A percentile compares a stretch with the other conserved stretches of the same genome.
These are phyloP conservation scores for Antennarius maculatus DNA, from an alignment of 2,797 vertebrate species.

Conservation along the genomic window DNA sequence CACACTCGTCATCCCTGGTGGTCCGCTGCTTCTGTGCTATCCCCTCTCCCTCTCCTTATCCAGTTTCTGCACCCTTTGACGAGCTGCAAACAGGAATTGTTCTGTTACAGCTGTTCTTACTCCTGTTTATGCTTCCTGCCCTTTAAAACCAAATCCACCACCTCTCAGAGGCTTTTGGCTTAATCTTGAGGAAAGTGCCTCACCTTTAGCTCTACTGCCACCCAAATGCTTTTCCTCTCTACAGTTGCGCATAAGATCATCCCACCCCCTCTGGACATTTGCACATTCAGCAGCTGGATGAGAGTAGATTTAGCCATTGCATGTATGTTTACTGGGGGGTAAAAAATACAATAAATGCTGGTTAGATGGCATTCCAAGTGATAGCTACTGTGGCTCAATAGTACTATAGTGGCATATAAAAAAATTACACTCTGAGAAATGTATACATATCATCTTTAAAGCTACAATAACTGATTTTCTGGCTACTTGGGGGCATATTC, in stretches of 20 bases:
- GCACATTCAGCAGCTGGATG: not conserved
- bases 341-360: not conserved
- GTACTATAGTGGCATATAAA: too few species aligned
- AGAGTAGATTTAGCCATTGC: not conserved
- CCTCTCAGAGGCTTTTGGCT: constrained; percentile 49
- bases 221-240: constrained; percentile 8
- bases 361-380: too few species aligned
- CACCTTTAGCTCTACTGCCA: constrained; percentile 38
- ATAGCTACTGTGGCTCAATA: too few species aligned
- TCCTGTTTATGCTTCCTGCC: constrained; percentile 56
- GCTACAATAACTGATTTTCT: not conserved
- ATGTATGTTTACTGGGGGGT: not conserved
- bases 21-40: constrained; percentile 33
- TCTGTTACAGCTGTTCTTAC: constrained; percentile 62
- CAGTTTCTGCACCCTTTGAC: constrained; percentile 16
- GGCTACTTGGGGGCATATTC: not conserved
- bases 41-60: constrained; percentile 21
- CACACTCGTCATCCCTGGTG: constrained; percentile 33
- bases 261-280: constrained; percentile 33
- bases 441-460: not conserved
- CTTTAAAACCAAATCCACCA: constrained; percentile 54
- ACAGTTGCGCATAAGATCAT: constrained; percentile 37
- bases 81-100: constrained; percentile 24
- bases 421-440: not conserved
- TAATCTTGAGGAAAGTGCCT: constrained; percentile 45